A percentile compares a stretch with the other conserved stretches of the same genome.
phyloP scores from a whole-genome alignment of 1,140 invertebrate genomes.

The Trichoplusia ni region DNA sequence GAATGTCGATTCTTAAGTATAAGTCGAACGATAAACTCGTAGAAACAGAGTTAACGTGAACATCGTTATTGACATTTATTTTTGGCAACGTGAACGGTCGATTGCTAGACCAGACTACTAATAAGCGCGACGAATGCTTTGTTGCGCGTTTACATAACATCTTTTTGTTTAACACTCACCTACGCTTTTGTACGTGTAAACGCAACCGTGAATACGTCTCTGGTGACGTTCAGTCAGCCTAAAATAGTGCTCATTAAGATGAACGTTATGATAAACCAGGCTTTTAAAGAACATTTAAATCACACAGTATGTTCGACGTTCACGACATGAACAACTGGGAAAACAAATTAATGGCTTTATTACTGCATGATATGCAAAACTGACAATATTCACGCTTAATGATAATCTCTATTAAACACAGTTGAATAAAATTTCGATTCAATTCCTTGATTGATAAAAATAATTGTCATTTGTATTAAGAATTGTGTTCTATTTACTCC shows the following conservation, averaged over 20 bases:
- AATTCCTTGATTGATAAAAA: no score
- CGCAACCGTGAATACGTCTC: conserved; percentile 22
- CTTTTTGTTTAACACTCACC: conserved; percentile 25
- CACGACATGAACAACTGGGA: not conserved
- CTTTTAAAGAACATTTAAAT: conserved; percentile 12
- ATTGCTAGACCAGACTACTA: conserved; percentile 36
- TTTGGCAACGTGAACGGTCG: conserved; percentile 37
- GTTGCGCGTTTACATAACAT: conserved; percentile 44
- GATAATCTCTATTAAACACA: no score
- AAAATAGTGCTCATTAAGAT: conserved; percentile 49
- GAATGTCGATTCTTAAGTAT: no score
- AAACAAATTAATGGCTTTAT: no score
- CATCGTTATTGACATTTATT: conserved; percentile 49
- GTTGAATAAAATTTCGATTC: no score
- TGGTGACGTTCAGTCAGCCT: conserved; percentile 39
- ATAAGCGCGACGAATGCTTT: conserved; percentile 43
- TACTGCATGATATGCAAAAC: no score
- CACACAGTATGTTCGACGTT: not conserved
- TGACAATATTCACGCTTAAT: no score
- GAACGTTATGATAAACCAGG: conserved; percentile 36
- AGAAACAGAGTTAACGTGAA: conserved; percentile 31
- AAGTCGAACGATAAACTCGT: not conserved
- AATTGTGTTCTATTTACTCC: no score
- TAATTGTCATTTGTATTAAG: no score
- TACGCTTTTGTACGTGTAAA: conserved; percentile 21